A percentile compares a stretch with the other conserved stretches of the same genome.
These are phyloP conservation scores for Meteorus colon DNA, from an alignment of 2,888 invertebrate species.

Conservation along the genomic window DNA sequence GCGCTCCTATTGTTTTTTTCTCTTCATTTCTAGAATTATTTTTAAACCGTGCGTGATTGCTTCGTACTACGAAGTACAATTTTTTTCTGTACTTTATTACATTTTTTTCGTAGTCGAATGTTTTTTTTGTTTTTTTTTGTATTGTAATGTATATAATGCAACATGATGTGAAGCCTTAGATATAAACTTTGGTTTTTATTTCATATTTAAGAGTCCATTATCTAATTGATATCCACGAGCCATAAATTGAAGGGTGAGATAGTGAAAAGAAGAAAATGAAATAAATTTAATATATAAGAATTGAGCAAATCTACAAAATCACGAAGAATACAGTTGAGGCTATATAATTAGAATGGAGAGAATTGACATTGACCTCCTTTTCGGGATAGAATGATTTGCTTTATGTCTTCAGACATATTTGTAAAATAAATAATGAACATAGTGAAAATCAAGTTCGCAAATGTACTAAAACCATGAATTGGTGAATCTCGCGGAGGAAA, in stretches of 20 bases:
- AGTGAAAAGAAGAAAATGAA: conserved; percentile 4
- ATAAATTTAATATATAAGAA: conserved; percentile 22
- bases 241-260: conserved; percentile 33
- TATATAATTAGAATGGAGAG: background rate
- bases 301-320: conserved; percentile 4
- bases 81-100: conserved; percentile 54
- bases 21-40: conserved; percentile 45
- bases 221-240: conserved; percentile 49
- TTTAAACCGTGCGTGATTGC: conserved; percentile 18
- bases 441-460: conserved; percentile 14
- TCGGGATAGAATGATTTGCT: no score
- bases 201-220: conserved; percentile 54
- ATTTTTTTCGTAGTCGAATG: conserved; percentile 45
- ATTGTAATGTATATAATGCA: conserved; percentile 62
- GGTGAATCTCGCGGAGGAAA: conserved; percentile 19
- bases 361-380: no score
- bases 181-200: conserved; percentile 47
- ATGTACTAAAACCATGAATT: conserved; percentile 14
- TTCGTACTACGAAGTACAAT: conserved; percentile 60
- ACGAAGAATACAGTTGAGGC: background rate
- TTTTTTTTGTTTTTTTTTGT: conserved; percentile 45
- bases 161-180: conserved; percentile 55
- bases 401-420: no score
- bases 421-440: background rate
- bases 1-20: conserved; percentile 56